Evolutionary conservation across 2,888 invertebrate species (phyloP), one percentile per base, ranked within the genome.

Genomic region (Erebia epiphron): DNA sequence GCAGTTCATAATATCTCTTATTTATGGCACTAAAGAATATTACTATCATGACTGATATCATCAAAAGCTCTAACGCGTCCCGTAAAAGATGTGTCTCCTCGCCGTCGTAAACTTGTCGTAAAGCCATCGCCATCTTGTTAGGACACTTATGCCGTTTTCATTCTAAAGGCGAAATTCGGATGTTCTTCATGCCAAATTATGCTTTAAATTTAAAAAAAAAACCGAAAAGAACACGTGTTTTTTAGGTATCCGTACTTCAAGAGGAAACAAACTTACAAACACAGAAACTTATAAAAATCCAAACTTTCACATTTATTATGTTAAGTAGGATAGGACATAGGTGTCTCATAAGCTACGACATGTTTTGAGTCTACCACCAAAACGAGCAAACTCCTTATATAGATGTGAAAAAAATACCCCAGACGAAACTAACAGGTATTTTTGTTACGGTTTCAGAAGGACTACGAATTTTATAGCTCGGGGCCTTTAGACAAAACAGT

Each of bases 51-150:
- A 52, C 64, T 54, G 21, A 50, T 52, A 52, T 64, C 52, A 64
- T 52, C 54, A 54, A 50, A 63, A 54, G 54, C 35, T 35, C 41
- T 41, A 60, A 16, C 35, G 35, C 41, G 13, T 54, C 41, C 52
- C 52, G 41, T 65, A 65, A 65, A 65, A 41, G n/a, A 4, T 2
- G 63, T 54, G 54, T 16, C 41, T 41, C 21, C 62, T 21, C 18
- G 8, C 43, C 16, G n/a, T 64, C 64, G 52, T 64, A 64, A 64
- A 64, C 52, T 16, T 35, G 54, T 65, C 54, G 64, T 65, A 54
- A 54, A 65, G 7, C 35, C 13, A 46, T 2, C 46, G 16, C 11
- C 52, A 13, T 54, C 54, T 41, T 41, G 54, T 65, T 65, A 65
- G 18, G 52, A 16, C 26, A n/a, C 11, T 49, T 63, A 26, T n/a